phyloP scores from a whole-genome alignment of 2,113 vertebrate species.

The Haemorhous mexicanus region DNA sequence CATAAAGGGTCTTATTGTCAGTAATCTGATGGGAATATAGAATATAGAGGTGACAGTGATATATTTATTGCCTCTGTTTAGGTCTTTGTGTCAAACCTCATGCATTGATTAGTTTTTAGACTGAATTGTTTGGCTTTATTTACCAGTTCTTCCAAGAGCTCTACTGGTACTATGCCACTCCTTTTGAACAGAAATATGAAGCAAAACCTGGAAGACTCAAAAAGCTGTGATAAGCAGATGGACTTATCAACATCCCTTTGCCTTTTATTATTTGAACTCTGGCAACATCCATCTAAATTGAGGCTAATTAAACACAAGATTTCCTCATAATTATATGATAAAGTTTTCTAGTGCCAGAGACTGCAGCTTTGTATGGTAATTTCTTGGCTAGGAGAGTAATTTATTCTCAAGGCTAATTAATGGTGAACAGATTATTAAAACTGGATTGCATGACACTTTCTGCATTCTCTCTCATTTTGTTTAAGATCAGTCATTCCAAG shows the following conservation, averaged over 20 bases:
- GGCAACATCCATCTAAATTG: background rate
- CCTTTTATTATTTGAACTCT: background rate
- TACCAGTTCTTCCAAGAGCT: background rate
- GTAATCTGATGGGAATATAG: background rate
- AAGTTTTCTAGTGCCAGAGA: constrained; percentile 27
- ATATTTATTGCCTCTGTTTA: background rate
- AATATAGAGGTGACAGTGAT: background rate
- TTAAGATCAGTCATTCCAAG: background rate
- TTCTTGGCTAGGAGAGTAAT: constrained; percentile 60
- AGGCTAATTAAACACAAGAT: constrained; percentile 44
- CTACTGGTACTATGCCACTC: background rate
- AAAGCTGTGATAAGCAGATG: background rate
- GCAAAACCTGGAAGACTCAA: background rate
- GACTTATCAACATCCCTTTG: background rate
- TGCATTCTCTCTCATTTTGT: constrained; percentile 11
- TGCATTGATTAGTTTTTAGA: background rate
- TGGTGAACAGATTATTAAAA: constrained; percentile 52
- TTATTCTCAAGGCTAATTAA: constrained; percentile 62
- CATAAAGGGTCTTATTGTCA: background rate
- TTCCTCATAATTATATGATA: constrained; percentile 38
- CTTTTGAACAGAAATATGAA: background rate
- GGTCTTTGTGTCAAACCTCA: background rate
- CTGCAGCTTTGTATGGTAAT: constrained; percentile 24
- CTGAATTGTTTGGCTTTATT: background rate
- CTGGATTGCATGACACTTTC: background rate